Evolutionary conservation across 1,140 invertebrate species (phyloP), one percentile per base, ranked within the genome.

Genomic region (Trichonephila inaurata): DNA sequence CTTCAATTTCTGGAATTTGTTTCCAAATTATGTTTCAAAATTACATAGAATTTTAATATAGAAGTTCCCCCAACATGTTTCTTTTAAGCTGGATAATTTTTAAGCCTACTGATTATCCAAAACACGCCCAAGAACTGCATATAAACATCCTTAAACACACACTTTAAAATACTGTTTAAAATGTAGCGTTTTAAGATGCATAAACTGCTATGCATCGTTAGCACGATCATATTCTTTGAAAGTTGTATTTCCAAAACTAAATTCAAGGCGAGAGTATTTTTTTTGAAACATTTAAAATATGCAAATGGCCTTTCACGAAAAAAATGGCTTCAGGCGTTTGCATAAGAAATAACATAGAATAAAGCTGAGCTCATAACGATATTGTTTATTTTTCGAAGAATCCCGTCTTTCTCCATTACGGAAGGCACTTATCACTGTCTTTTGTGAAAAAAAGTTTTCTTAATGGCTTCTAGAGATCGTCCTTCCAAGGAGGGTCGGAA

Each of bases 391-490:
- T 83, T 58, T 8, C 21, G 21, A 58, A 60, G n/a, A 60, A 60
- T 60, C 82, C 82, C 82, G 51, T 83, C 82, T 83, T 83, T 58
- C 58, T 83, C 82, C 44, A 83, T 83, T 83, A 83, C 21, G 44
- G 44, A 16, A 60, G 19, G 21, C 51, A 83, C 82, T 83, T 83
- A 83, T 83, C 82, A 83, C 51, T 83, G 82, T 18, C 51, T 44
- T 60, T 83, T 58, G 44, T 4, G 44, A 58, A 60, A 51, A 44
- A 83, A 83, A 19, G 51, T 83, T 83, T 44, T 44, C 51, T 60
- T n/a, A 83, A 58, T 16, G 51, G 14, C n/a, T 83, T 14, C 19
- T 28, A 83, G 5, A 51, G 51, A 60, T 58, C 40, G 44, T 83
- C 44, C 21, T 83, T 58, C 19, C n/a, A 1, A 4, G 14, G n/a